A percentile compares a stretch with the other conserved stretches of the same genome.
phyloP scores from a whole-genome alignment of 2,797 vertebrate species.

The Channa striata region DNA sequence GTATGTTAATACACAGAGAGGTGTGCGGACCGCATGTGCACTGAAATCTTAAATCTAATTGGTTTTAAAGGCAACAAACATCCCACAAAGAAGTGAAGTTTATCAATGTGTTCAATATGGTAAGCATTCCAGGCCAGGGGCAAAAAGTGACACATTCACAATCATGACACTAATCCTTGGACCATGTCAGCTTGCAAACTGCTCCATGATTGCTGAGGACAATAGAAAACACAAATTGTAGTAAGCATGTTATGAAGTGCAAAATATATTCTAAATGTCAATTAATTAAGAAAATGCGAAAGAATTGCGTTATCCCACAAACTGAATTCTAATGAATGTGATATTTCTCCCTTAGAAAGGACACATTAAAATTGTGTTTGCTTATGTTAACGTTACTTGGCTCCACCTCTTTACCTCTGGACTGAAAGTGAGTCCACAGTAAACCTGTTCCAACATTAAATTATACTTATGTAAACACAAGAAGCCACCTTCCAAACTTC shows the following conservation, averaged over 20 bases:
- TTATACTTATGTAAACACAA: slow-evolving; percentile 39
- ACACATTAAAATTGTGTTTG: slow-evolving; percentile 1
- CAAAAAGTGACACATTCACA: slow-evolving; percentile 64
- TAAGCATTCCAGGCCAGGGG: slow-evolving; percentile 13
- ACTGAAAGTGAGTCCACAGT: slow-evolving; percentile 34
- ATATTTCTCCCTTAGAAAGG: slow-evolving; percentile 1
- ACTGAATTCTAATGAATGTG: slow-evolving; percentile 18
- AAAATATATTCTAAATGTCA: slow-evolving; percentile 27
- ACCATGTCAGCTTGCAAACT: slow-evolving; percentile 49
- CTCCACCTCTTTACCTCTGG: slow-evolving; percentile 8
- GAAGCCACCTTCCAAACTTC: slow-evolving; percentile 30
- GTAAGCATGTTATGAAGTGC: slow-evolving; percentile 15
- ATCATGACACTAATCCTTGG: slow-evolving; percentile 60
- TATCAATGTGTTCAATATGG: slow-evolving; percentile 49
- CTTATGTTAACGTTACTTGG: slow-evolving; percentile 21
- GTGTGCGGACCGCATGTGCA: slow-evolving; percentile 37
- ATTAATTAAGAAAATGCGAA: neutral
- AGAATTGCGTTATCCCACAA: neutral
- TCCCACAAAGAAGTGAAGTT: slow-evolving; percentile 44
- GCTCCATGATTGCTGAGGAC: slow-evolving; percentile 25
- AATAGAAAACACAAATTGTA: slow-evolving; percentile 32
- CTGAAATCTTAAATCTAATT: slow-evolving; percentile 32
- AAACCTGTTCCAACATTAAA: slow-evolving; percentile 30
- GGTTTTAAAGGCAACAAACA: slow-evolving; percentile 37
- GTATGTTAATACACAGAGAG: slow-evolving; percentile 15